phyloP scores from a whole-genome alignment of 2,797 vertebrate species.

The Rachycentron canadum region DNA sequence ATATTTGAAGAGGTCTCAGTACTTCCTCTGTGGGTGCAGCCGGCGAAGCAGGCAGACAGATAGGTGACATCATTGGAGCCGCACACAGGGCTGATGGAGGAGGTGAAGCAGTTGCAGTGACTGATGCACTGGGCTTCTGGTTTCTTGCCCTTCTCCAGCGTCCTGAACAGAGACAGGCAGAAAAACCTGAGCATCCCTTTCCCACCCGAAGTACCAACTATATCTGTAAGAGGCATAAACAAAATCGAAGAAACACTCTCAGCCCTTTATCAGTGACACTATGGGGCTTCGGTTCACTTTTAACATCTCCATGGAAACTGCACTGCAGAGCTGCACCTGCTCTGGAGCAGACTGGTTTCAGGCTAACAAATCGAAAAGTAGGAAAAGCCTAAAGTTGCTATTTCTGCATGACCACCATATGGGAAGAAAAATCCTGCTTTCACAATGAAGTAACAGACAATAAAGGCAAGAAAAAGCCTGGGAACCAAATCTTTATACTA shows the following conservation, averaged over 20 bases:
- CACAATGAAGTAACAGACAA: neutral
- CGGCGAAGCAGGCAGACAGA: conserved; percentile 97
- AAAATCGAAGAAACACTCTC: conserved; percentile 22
- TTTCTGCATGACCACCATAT: neutral
- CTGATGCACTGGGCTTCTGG: conserved; percentile 92
- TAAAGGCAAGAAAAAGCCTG: neutral
- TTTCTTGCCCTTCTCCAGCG: conserved; percentile 82
- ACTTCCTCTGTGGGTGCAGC: conserved; percentile 88
- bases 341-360: conserved; percentile 26
- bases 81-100: conserved; percentile 96
- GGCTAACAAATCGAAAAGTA: conserved; percentile 3
- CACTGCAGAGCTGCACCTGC: conserved; percentile 10
- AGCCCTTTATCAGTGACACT: conserved; percentile 15
- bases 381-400: conserved; percentile 7
- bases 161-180: conserved; percentile 73
- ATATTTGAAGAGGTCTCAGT: conserved; percentile 10
- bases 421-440: neutral
- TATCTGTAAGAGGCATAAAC: conserved; percentile 12
- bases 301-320: conserved; percentile 69
- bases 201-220: neutral
- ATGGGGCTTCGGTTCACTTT: conserved; percentile 30
- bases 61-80: conserved; percentile 95
- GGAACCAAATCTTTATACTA: neutral
- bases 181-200: conserved; percentile 7
- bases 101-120: conserved; percentile 95